Conservation (phyloP, 2,888 invertebrate species). For the Augochlorella aurata region DNA sequence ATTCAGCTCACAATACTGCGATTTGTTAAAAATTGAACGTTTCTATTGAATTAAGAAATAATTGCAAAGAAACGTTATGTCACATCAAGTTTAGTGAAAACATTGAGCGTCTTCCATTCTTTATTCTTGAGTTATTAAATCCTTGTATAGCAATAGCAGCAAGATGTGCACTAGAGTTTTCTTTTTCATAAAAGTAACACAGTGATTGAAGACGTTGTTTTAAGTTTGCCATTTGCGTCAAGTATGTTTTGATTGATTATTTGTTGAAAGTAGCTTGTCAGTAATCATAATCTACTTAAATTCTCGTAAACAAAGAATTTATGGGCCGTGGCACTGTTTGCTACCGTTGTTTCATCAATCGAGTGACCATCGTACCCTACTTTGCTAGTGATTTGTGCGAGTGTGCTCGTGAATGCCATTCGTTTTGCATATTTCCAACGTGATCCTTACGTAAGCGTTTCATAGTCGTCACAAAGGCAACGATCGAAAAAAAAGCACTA, state of each 20-base stretch:
- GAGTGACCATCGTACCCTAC: not conserved
- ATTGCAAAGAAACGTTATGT: too few species aligned
- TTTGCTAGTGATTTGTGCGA: not conserved
- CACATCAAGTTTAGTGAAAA: too few species aligned
- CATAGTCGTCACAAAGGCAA: not conserved
- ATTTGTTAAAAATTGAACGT: too few species aligned
- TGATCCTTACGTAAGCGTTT: conserved; percentile 16
- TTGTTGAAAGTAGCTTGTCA: not conserved
- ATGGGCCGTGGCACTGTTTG: too few species aligned
- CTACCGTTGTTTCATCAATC: not conserved
- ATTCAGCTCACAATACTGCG: too few species aligned
- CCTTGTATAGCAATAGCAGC: too few species aligned
- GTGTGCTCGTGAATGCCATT: not conserved
- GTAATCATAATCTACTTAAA: not conserved
- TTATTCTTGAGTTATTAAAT: too few species aligned
- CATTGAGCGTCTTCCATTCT: too few species aligned
- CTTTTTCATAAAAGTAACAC: not conserved
- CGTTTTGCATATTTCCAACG: conserved; percentile 10
- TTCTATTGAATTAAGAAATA: too few species aligned
- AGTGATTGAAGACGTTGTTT: not conserved
- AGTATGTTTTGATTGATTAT: not conserved
- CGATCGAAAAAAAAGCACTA: not conserved
- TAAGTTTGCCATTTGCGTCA: not conserved
- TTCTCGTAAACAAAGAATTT: not conserved
- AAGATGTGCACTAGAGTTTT: too few species aligned